Percentiles rank a stretch among this genome's conserved stretches.
phyloP scores from a whole-genome alignment of 2,797 vertebrate species.

The Sebastes miniatus region DNA sequence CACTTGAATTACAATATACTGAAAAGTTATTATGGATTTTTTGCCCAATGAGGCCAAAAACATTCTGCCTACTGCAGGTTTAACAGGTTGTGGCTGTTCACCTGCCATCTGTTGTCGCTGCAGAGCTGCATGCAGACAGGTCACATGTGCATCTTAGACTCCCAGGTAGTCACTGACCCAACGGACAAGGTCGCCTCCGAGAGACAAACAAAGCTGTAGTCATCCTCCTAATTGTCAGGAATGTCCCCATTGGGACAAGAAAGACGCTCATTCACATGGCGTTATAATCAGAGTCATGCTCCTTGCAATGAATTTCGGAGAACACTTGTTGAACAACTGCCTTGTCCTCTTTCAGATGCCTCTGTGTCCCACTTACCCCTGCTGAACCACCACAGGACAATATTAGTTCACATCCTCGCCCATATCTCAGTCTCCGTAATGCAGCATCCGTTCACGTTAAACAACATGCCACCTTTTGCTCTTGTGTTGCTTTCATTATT shows the following conservation, averaged over 20 bases:
- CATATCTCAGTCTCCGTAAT: constrained; percentile 31
- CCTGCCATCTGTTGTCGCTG: constrained; percentile 26
- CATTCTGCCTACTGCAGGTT: background rate
- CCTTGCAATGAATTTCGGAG: constrained; percentile 66
- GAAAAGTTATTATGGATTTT: too few relatives aligned
- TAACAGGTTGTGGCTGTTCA: constrained; percentile 5
- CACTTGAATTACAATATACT: too few relatives aligned
- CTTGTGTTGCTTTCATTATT: constrained; percentile 28
- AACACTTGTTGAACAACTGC: constrained; percentile 78
- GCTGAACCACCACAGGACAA: constrained; percentile 37
- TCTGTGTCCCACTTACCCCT: constrained; percentile 45
- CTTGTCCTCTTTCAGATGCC: constrained; percentile 74
- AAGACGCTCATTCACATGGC: constrained; percentile 80
- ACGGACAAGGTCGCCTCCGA: constrained; percentile 60
- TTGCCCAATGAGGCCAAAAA: background rate
- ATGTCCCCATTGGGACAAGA: constrained; percentile 81
- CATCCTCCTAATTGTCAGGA: constrained; percentile 78
- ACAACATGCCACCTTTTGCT: constrained; percentile 21
- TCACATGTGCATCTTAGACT: constrained; percentile 53
- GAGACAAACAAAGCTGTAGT: constrained; percentile 78
- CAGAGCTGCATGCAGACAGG: constrained; percentile 15
- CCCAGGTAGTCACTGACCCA: constrained; percentile 74
- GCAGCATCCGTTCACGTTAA: constrained; percentile 37
- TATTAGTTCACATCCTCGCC: constrained; percentile 52
- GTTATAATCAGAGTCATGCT: constrained; percentile 84